Evolutionary conservation across 2,113 vertebrate genomes (phyloP).

Genomic region (Sinocyclocheilus rhinocerous): DNA sequence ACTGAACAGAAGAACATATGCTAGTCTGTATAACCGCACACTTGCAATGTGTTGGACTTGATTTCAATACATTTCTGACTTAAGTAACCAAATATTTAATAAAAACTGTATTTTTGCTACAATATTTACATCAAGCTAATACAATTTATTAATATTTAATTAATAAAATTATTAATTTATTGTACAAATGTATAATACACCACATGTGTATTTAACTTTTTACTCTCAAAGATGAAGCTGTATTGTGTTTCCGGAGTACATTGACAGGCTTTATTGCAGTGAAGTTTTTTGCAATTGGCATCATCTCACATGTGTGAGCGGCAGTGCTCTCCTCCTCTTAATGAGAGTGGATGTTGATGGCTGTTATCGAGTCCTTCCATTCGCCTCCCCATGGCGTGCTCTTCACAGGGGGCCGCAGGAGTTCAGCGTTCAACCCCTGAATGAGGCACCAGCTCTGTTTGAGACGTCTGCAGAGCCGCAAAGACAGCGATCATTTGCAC

Average conservation of each 20-base stretch:
- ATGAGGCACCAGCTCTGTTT: constrained; percentile 59
- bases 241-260: neutral
- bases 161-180: too few species aligned
- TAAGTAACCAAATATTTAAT: neutral
- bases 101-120: neutral
- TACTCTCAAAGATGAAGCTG: neutral
- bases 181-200: too few species aligned
- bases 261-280: too few species aligned
- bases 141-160: too few species aligned
- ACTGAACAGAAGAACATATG: too few species aligned
- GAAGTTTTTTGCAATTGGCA: neutral
- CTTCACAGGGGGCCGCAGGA: constrained; percentile 3
- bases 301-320: constrained; percentile 26
- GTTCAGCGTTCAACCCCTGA: constrained; percentile 47
- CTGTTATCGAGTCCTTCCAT: constrained; percentile 16
- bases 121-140: neutral
- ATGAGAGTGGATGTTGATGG: constrained; percentile 45
- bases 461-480: constrained; percentile 61
- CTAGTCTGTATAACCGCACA: too few species aligned
- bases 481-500: constrained; percentile 18
- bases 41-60: too few species aligned
- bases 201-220: neutral
- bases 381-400: neutral
- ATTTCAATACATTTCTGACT: too few species aligned
- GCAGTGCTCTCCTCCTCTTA: constrained; percentile 4